Conservation (phyloP, 2,888 invertebrate genomes). For the Pyrochroa serraticornis region DNA sequence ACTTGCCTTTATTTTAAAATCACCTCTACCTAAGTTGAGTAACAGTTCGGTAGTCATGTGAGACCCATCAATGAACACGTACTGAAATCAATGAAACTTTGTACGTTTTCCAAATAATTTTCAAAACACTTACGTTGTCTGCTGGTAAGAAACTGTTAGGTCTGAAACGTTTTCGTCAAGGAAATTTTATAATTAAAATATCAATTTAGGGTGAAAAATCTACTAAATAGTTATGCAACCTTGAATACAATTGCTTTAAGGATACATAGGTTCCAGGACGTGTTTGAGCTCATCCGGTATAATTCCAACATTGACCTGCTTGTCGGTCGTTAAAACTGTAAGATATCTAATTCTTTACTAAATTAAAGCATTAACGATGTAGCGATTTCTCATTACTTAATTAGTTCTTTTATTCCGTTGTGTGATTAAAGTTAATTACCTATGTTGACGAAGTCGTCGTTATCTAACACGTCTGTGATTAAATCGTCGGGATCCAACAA, state of each 20-base stretch:
- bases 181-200: too few species aligned
- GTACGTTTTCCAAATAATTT: constrained; percentile 1
- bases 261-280: constrained; percentile 49
- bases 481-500: constrained; percentile 64
- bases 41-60: constrained; percentile 64
- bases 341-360: constrained; percentile 11
- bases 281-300: constrained; percentile 49
- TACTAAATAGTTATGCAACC: background rate
- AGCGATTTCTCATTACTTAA: background rate
- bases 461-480: constrained; percentile 62
- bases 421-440: constrained; percentile 54
- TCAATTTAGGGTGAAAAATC: background rate
- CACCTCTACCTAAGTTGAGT: constrained; percentile 62
- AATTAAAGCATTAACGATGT: background rate
- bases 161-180: constrained; percentile 37
- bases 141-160: constrained; percentile 49
- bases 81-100: constrained; percentile 47
- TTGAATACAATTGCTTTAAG: constrained; percentile 30
- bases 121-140: constrained; percentile 44
- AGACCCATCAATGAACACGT: constrained; percentile 63
- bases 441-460: constrained; percentile 66
- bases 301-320: constrained; percentile 29
- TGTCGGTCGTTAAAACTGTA: constrained; percentile 45
- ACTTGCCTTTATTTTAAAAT: constrained; percentile 62
- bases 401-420: background rate